Conservation (phyloP, 2,797 vertebrate species). For the Gallirallus australis region DNA sequence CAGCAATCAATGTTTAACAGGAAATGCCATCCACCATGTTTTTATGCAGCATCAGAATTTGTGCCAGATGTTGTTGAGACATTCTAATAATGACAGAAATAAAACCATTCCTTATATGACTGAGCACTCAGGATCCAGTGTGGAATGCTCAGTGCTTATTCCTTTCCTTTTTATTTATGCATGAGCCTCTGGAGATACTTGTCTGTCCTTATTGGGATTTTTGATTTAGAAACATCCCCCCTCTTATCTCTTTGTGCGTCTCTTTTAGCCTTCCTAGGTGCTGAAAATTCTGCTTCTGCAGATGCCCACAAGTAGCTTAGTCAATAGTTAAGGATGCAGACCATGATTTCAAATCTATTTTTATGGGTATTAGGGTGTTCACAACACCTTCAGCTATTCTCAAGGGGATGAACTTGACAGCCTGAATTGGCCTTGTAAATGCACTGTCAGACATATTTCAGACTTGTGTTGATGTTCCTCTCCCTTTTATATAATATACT, state of each 20-base stretch:
- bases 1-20: background rate
- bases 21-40: background rate
- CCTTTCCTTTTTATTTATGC: background rate
- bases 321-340: background rate
- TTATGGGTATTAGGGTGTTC: background rate
- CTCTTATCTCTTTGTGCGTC: background rate
- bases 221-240: background rate
- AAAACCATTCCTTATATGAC: background rate
- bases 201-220: background rate
- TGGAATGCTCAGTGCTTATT: background rate
- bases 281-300: background rate
- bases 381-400: background rate
- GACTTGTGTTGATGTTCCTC: background rate
- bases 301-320: background rate
- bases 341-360: background rate
- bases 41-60: background rate
- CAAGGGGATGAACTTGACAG: background rate
- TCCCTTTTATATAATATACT: background rate
- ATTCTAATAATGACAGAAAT: background rate
- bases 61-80: background rate
- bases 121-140: background rate
- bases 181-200: background rate
- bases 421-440: background rate
- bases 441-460: background rate
- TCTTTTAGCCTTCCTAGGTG: background rate